These are phyloP conservation scores for Prionace glauca DNA, from an alignment of 2,797 vertebrate genomes.

Conservation along the genomic window DNA sequence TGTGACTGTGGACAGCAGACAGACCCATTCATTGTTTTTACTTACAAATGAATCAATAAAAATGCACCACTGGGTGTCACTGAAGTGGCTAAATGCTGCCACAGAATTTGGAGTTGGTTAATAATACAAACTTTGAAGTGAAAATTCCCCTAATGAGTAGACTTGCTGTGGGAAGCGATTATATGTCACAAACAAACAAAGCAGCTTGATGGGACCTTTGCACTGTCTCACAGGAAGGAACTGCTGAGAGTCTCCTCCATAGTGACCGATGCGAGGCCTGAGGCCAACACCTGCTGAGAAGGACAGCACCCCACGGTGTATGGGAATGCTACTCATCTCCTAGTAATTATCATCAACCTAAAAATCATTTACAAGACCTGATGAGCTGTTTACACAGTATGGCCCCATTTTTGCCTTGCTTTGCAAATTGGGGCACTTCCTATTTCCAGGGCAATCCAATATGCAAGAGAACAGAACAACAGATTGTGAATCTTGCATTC, in stretches of 20 bases:
- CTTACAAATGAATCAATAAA: conserved; percentile 39
- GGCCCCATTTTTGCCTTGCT: neutral
- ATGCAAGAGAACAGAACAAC: neutral
- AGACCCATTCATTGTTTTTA: conserved; percentile 36
- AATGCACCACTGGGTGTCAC: conserved; percentile 25
- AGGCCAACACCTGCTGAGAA: conserved; percentile 20
- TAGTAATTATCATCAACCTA: neutral
- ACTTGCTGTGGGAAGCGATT: conserved; percentile 29
- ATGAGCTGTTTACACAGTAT: conserved; percentile 15
- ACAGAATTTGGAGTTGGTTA: conserved; percentile 20
- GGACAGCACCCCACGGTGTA: conserved; percentile 10
- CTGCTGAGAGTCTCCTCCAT: conserved; percentile 15
- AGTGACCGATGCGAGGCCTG: conserved; percentile 25
- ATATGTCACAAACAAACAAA: conserved; percentile 26
- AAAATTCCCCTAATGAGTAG: conserved; percentile 31
- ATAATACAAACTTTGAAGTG: conserved; percentile 37
- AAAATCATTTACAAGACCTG: neutral
- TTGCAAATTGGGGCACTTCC: neutral
- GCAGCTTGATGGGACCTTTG: conserved; percentile 28
- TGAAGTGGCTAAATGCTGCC: conserved; percentile 36
- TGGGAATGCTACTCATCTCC: conserved; percentile 9
- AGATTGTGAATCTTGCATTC: neutral
- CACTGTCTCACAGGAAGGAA: conserved; percentile 28
- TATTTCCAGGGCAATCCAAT: neutral
- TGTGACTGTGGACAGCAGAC: conserved; percentile 23